Percentiles rank a stretch among this genome's conserved stretches.
phyloP scores from a whole-genome alignment of 2,113 vertebrate species.

The Erythrolamprus reginae region DNA sequence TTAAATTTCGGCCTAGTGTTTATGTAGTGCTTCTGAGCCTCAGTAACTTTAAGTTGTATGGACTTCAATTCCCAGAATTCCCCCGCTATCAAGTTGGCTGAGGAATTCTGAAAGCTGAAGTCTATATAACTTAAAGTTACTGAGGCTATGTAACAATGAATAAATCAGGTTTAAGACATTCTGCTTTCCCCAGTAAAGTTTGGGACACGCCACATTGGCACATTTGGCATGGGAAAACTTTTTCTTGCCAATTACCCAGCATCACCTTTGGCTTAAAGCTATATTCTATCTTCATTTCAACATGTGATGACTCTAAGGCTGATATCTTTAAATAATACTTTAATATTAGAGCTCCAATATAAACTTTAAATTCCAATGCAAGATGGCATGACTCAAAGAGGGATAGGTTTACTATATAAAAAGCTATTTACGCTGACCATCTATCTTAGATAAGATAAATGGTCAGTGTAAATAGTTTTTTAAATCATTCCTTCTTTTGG shows the following conservation, averaged over 20 bases:
- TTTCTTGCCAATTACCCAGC: background rate
- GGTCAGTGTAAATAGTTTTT: background rate
- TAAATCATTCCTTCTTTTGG: background rate
- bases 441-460: background rate
- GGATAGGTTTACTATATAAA: background rate
- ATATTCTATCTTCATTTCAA: background rate
- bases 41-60: background rate
- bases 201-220: background rate
- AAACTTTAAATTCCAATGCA: background rate
- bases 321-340: background rate
- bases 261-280: background rate
- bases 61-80: background rate
- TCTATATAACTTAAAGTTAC: background rate
- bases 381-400: background rate
- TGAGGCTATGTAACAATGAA: background rate
- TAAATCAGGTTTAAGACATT: background rate
- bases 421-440: no score
- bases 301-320: background rate
- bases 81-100: background rate
- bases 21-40: background rate
- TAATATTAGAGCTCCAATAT: background rate
- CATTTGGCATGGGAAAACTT: background rate
- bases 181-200: background rate
- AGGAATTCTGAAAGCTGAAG: background rate
- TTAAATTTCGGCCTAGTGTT: background rate